Evolutionary conservation across 2,888 invertebrate species (phyloP), one percentile per base, ranked within the genome.

Genomic region (Halictus ligatus): DNA sequence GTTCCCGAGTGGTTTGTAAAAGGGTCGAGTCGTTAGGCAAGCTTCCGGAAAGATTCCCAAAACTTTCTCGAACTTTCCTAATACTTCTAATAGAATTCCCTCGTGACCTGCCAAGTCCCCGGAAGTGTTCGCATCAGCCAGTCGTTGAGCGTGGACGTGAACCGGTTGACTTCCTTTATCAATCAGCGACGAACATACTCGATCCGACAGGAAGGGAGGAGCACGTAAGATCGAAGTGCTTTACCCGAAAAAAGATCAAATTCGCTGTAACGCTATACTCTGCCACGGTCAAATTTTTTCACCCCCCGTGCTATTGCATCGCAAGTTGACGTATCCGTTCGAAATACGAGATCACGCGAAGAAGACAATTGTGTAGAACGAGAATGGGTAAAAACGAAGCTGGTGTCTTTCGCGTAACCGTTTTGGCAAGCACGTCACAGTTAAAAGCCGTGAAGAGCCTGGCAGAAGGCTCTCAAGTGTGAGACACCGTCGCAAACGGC

Each of bases 71-170:
- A 64, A 64, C 64, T 64, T 64, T 29, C 29, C 29, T 64, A 64
- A 64, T 64, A 64, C 64, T 29, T 29, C 29, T 64, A 29, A 64
- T 64, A 64, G 64, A 64, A 64, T 64, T 7, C 25, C 15, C 29
- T 64, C 64, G 64, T 64, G 64, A 64, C 29, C 64, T 64, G 64
- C 64, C 64, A 64, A 64, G 60, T 25, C 13, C 5, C 60, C n/a
- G 60, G 60, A 60, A 60, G 25, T 25, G 13, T 60, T 60, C 13
- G 60, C 60, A 25, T 25, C 60, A 25, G 13, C 25, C 12, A 60
- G n/a, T 13, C 60, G 25, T 25, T 21, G 13, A 60, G 12, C 60
- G 60, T 25, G 25, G 60, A 60, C 60, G 12, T 60, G 60, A 60
- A 25, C 60, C 60, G 25, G 13, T 25, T 60, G 60, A 60, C 60